These are phyloP conservation scores for Synergus gifuensis DNA, from an alignment of 2,888 invertebrate genomes.

Conservation along the genomic window DNA sequence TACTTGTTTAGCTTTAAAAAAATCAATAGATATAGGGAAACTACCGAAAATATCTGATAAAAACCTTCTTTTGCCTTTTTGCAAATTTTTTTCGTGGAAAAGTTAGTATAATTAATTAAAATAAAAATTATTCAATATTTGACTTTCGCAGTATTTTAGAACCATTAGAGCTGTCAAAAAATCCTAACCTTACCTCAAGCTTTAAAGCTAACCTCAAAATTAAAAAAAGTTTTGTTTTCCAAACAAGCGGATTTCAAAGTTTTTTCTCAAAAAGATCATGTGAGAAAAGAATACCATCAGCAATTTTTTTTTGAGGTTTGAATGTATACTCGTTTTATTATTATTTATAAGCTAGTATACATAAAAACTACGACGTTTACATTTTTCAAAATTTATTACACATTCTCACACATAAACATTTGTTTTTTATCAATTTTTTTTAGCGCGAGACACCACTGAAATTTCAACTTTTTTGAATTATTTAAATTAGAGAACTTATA, in stretches of 20 bases:
- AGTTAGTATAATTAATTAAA: not conserved
- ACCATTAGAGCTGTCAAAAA: not conserved
- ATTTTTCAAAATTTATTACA: not conserved
- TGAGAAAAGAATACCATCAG: not conserved
- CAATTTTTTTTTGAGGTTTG: not conserved
- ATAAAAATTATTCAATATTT: not conserved
- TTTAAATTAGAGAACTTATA: too few species aligned
- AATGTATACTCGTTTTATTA: not conserved
- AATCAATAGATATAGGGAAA: too few species aligned
- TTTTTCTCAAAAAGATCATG: not conserved
- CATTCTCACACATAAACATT: not conserved
- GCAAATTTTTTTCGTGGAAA: not conserved
- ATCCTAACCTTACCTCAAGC: constrained; percentile 1
- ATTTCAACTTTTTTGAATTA: not conserved
- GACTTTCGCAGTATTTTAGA: not conserved
- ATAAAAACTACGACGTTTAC: not conserved
- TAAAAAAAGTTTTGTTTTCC: not conserved
- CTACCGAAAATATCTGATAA: too few species aligned
- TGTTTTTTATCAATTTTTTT: not conserved
- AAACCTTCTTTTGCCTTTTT: too few species aligned
- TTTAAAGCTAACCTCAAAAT: constrained; percentile 24
- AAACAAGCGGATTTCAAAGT: not conserved
- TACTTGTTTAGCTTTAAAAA: too few species aligned
- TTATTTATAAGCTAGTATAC: not conserved
- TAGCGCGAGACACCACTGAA: not conserved